A percentile compares a stretch with the other conserved stretches of the same genome.
phyloP scores from a whole-genome alignment of 2,888 invertebrate genomes.

The Amphipyra berbera region DNA sequence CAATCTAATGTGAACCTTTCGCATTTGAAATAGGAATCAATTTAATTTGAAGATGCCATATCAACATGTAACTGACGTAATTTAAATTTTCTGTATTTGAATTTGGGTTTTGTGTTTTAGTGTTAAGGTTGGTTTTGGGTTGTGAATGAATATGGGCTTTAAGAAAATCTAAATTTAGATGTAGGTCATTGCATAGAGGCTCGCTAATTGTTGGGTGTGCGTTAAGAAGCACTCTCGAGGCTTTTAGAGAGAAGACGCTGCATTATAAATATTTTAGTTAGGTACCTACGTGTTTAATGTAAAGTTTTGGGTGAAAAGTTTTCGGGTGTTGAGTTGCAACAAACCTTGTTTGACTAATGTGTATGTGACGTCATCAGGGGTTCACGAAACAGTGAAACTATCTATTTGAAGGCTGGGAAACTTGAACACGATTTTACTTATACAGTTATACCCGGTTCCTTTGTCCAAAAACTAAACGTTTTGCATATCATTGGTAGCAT shows the following conservation, averaged over 20 bases:
- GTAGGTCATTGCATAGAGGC: slow-evolving; percentile 71
- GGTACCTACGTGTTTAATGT: slow-evolving; percentile 49
- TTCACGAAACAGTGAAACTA: background rate
- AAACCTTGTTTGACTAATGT: slow-evolving; percentile 36
- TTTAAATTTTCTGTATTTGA: slow-evolving; percentile 13
- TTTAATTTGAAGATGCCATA: slow-evolving; percentile 30
- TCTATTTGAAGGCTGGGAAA: background rate
- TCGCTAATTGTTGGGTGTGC: slow-evolving; percentile 72
- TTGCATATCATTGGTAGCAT: too few species aligned
- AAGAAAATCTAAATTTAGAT: slow-evolving; percentile 71
- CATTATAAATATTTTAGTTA: slow-evolving; percentile 57
- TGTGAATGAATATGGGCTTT: slow-evolving; percentile 21
- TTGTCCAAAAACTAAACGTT: too few species aligned
- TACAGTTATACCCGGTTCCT: too few species aligned
- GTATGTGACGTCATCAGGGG: background rate
- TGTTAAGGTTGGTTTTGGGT: slow-evolving; percentile 15
- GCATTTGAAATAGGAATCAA: slow-evolving; percentile 51
- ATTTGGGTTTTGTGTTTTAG: slow-evolving; percentile 13
- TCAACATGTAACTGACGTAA: slow-evolving; percentile 40
- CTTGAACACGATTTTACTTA: too few species aligned
- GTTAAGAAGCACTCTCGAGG: slow-evolving; percentile 67
- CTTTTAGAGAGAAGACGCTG: slow-evolving; percentile 61
- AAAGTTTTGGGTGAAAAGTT: slow-evolving; percentile 38
- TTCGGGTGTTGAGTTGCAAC: slow-evolving; percentile 32
- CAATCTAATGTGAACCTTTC: slow-evolving; percentile 52